These are phyloP conservation scores for Romanogobio albipinnatus DNA, from an alignment of 2,113 vertebrate genomes.

Conservation along the genomic window DNA sequence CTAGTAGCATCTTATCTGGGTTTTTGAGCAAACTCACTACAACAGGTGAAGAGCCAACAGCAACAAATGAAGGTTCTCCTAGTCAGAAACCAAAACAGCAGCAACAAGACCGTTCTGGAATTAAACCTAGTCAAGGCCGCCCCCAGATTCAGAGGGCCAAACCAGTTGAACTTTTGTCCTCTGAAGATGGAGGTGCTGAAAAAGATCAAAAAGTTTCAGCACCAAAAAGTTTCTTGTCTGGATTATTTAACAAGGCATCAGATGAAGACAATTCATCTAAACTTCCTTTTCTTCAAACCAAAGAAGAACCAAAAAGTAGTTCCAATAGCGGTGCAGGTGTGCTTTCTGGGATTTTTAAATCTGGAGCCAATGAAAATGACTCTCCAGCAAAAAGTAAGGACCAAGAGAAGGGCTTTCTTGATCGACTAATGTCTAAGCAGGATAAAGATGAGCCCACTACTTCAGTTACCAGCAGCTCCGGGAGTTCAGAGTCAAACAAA, in stretches of 20 bases:
- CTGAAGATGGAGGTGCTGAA: conserved; percentile 61
- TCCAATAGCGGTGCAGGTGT: conserved; percentile 66
- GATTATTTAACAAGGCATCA: conserved; percentile 73
- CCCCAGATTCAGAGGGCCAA: conserved; percentile 72
- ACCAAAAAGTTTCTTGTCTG: conserved; percentile 77
- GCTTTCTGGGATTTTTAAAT: conserved; percentile 81
- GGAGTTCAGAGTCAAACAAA: conserved; percentile 15
- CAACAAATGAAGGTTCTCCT: conserved; percentile 40
- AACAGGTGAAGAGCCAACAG: conserved; percentile 57
- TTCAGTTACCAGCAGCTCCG: not conserved
- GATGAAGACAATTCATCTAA: conserved; percentile 70
- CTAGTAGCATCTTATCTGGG: conserved; percentile 74
- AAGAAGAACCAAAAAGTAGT: conserved; percentile 63
- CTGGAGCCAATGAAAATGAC: conserved; percentile 67
- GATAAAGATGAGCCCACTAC: conserved; percentile 54
- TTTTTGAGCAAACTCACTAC: conserved; percentile 71
- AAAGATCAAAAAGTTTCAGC: conserved; percentile 60
- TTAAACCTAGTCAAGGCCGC: conserved; percentile 55
- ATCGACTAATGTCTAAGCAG: conserved; percentile 50
- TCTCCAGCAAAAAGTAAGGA: conserved; percentile 65
- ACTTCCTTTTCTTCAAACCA: conserved; percentile 47
- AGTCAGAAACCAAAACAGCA: conserved; percentile 57
- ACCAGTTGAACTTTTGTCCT: conserved; percentile 65
- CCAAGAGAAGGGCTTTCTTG: conserved; percentile 59
- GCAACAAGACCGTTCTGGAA: conserved; percentile 39